Evolutionary conservation across 92 coral and sea anemone genomes (phyloP).

Genomic region (Diadumene lineata): DNA sequence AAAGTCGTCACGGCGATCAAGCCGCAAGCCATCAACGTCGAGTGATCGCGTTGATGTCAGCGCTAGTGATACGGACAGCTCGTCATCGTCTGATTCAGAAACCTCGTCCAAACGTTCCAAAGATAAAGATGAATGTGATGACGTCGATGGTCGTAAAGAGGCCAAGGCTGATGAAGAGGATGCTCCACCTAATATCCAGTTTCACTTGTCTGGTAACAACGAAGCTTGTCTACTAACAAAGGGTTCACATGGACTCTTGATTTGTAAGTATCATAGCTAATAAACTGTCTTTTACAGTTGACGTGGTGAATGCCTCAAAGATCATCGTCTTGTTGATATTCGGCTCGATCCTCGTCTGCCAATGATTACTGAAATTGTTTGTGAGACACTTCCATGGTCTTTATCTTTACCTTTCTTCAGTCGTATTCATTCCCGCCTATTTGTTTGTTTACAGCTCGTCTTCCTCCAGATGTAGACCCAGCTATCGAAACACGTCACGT

Average conservation of each 20-base stretch:
- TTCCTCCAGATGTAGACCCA: slow-evolving; percentile 94
- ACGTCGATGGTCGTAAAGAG: slow-evolving; percentile 31
- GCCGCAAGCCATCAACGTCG: slow-evolving; percentile 49
- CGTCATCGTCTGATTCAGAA: slow-evolving; percentile 57
- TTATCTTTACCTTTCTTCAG: background rate
- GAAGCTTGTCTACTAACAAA: slow-evolving; percentile 98
- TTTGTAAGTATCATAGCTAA: slow-evolving; percentile 69
- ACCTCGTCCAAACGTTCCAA: slow-evolving; percentile 45
- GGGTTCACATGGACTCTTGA: slow-evolving; percentile 96
- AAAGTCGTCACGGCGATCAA: slow-evolving; percentile 54
- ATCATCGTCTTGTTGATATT: no score
- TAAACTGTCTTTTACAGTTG: no score
- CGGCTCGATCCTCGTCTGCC: no score
- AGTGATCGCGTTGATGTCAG: slow-evolving; percentile 47
- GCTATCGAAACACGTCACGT: slow-evolving; percentile 86
- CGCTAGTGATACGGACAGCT: slow-evolving; percentile 61
- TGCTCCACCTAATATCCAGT: slow-evolving; percentile 71
- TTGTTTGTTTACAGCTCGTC: slow-evolving; percentile 67
- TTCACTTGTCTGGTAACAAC: slow-evolving; percentile 78
- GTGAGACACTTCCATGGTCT: background rate
- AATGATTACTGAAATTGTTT: no score
- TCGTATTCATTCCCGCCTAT: background rate
- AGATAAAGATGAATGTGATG: slow-evolving; percentile 29
- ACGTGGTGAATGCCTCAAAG: no score
- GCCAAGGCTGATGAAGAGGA: slow-evolving; percentile 50